Evolutionary conservation across 2,888 invertebrate species (phyloP), one percentile per base, ranked within the genome.

Genomic region (Rutpela maculata): DNA sequence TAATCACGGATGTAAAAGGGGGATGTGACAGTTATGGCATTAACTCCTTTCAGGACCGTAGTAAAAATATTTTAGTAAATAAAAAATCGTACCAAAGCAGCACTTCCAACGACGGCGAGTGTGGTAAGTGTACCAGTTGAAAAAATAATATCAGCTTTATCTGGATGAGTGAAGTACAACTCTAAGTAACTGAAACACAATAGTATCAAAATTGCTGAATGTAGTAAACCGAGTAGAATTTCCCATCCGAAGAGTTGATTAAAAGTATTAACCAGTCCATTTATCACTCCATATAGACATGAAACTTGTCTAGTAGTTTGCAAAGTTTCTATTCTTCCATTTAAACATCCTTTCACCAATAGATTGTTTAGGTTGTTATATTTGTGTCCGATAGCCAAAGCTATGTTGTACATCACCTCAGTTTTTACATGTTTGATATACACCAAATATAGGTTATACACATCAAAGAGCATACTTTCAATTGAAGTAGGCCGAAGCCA

Each of bases 241-340:
- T 67, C 67, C 67, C 67, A 67, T 26, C 67, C 67, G 12, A 67
- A 67, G 0, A 67, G 67, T 18, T 50, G 19, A 22, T 67, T 67
- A 11, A 55, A 67, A n/a, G 1, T 67, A 26, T 55, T 3, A 9
- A 67, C 67, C 12, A 55, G 10, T 55, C 26, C 26, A 22, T 26
- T 19, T n/a, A n/a, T 18, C 2, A n/a, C 2, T n/a, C 17, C 50
- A 11, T 55, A 67, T n/a, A 67, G 12, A 9, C 10, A 9, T 5
- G 67, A 67, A 3, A 31, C 55, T 1, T 7, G 15, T n/a, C 4
- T 19, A 22, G 50, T 17, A 22, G 26, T 38, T 66, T 19, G 17
- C 0, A 12, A 15, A 11, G 15, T 15, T 10, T 11, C 19, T 7
- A 11, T 59, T n/a, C 15, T n/a, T 6, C 50, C 7, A 15, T 15